These are phyloP conservation scores for Tipula confusa DNA, from an alignment of 2,888 invertebrate species.

Conservation along the genomic window DNA sequence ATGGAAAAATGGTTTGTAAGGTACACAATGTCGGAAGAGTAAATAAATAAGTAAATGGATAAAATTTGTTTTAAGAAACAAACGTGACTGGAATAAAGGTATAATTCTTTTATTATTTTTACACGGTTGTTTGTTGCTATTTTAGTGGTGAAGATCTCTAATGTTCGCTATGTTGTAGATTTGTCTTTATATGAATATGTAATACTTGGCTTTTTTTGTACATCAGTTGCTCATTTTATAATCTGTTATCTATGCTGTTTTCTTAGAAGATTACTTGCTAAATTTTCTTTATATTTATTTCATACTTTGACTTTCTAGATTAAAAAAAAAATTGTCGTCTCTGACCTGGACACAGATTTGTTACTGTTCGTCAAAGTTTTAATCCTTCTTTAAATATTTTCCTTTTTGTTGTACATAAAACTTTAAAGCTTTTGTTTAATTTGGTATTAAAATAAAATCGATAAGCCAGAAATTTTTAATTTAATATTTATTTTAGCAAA, in stretches of 20 bases:
- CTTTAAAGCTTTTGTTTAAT: too few species aligned
- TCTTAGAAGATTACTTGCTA: not conserved
- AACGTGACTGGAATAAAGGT: constrained; percentile 20
- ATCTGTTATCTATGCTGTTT: not conserved
- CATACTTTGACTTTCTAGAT: too few species aligned
- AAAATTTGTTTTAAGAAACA: not conserved
- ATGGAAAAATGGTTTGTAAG: not conserved
- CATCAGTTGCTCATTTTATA: not conserved
- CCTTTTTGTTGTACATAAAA: too few species aligned
- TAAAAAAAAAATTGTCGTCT: too few species aligned
- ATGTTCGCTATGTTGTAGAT: not conserved
- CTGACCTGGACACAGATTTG: too few species aligned
- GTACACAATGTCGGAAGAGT: not conserved
- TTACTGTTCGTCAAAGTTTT: too few species aligned
- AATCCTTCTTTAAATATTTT: too few species aligned
- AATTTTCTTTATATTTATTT: not conserved
- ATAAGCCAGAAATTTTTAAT: not conserved
- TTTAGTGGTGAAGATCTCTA: not conserved
- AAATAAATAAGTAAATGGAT: not conserved
- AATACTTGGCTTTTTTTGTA: not conserved
- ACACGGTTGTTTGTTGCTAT: not conserved
- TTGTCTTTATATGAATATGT: not conserved
- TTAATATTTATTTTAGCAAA: not conserved
- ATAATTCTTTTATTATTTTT: not conserved
- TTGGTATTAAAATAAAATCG: too few species aligned